Percentiles rank a stretch among this genome's conserved stretches.
phyloP scores from a whole-genome alignment of 2,113 vertebrate species.

The Entomyzon cyanotis region DNA sequence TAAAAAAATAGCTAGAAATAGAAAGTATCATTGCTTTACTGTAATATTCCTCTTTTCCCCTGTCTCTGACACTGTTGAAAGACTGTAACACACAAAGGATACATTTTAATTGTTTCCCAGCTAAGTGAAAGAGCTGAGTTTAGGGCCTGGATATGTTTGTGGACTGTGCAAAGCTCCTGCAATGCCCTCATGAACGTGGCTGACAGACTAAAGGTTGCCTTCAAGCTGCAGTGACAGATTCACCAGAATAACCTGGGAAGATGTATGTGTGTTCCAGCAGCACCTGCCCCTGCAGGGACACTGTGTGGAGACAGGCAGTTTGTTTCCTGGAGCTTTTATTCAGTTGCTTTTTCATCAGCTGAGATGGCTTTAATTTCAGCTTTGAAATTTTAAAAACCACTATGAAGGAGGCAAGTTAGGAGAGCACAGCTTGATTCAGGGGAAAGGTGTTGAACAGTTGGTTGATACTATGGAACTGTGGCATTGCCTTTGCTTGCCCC shows the following conservation, averaged over 20 bases:
- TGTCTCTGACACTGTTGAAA: background rate
- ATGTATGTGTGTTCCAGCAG: background rate
- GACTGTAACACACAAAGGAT: background rate
- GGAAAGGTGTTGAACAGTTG: background rate
- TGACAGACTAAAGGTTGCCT: background rate
- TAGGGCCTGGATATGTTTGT: background rate
- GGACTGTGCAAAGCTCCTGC: background rate
- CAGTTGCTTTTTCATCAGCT: background rate
- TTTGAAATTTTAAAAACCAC: background rate
- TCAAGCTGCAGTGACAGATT: background rate
- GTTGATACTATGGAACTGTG: background rate
- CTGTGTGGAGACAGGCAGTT: background rate
- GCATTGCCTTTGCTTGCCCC: background rate
- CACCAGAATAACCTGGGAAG: background rate
- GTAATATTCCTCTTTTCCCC: rapidly evolving
- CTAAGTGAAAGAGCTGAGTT: background rate
- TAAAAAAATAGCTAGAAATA: background rate
- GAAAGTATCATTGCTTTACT: background rate
- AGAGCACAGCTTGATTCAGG: background rate
- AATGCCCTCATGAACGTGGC: background rate
- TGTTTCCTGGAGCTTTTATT: background rate
- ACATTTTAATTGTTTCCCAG: background rate
- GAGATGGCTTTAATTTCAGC: background rate
- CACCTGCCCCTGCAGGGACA: background rate
- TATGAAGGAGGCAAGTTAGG: background rate